phyloP scores from a whole-genome alignment of 1,140 invertebrate species.

The Trachymyrmex septentrionalis region DNA sequence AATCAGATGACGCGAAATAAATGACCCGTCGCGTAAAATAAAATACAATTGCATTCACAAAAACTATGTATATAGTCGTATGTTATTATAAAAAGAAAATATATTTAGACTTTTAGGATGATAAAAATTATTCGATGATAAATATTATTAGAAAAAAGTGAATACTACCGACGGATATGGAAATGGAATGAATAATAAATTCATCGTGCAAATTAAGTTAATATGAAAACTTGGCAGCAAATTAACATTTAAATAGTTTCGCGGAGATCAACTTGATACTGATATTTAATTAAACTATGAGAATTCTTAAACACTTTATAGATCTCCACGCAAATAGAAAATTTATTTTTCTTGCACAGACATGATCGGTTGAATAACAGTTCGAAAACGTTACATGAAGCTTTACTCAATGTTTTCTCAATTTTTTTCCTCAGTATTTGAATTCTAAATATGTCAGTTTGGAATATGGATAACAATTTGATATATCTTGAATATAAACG shows the following conservation, averaged over 20 bases:
- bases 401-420: neutral
- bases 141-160: constrained; percentile 11
- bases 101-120: neutral
- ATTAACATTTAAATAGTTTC: constrained; percentile 41
- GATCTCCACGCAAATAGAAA: neutral
- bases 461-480: neutral
- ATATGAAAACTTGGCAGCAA: constrained; percentile 13
- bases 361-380: neutral
- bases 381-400: neutral
- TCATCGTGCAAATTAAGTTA: constrained; percentile 12
- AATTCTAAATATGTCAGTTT: neutral
- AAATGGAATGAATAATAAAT: constrained; percentile 30
- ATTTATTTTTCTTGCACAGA: neutral
- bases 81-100: neutral
- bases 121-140: constrained; percentile 44
- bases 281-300: constrained; percentile 25
- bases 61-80: neutral
- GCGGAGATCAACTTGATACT: constrained; percentile 26
- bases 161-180: neutral
- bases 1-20: neutral
- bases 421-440: neutral
- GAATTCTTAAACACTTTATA: constrained; percentile 13
- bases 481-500: neutral
- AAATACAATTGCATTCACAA: neutral
- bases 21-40: neutral